Evolutionary conservation across 2,888 invertebrate species (phyloP), one percentile per base, ranked within the genome.

Genomic region (Acronicta alni): DNA sequence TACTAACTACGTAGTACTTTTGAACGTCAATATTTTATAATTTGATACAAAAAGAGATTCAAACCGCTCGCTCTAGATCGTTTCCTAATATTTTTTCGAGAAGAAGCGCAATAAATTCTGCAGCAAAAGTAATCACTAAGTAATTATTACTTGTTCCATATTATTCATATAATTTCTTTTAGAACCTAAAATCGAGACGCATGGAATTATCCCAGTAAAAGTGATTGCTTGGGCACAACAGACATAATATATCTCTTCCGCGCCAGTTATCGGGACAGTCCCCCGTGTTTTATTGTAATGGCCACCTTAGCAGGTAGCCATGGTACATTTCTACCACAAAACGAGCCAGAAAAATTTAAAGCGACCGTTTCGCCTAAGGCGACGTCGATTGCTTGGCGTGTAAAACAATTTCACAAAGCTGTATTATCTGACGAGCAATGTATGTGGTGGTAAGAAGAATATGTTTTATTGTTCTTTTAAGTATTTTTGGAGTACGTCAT

Each of bases 271-370:
- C 80, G 47, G 67, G 72, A 65, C 67, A 52, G 75, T 82, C 69
- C 67, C 68, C 67, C 43, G 60, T 74, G 72, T 81, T 81, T 82
- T 82, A 81, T 80, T 79, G 80, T 75, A 66, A 81, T 72, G 69
- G 70, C 67, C 67, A 77, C 71, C 81, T 75, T 73, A 68, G 59
- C 56, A 74, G 67, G 58, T 67, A 75, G 56, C 71, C 67, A 61
- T 53, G 8, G 14, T 7, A 7, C 16, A 32, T 42, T 15, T 12
- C 7, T 14, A 74, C 55, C 49, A 58, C 35, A 42, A 59, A 0
- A 20, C 45, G 49, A 6, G 7, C 8, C 49, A 52, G 41, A 42
- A 8, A 44, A 48, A 35, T 54, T 48, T 14, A 46, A 44, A 56
- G 5, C 23, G 18, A 48, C 17, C 15, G 43, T 59, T 44, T 57